Evolutionary conservation across 1,140 invertebrate genomes (phyloP).

Genomic region (Sarcophaga bullata): DNA sequence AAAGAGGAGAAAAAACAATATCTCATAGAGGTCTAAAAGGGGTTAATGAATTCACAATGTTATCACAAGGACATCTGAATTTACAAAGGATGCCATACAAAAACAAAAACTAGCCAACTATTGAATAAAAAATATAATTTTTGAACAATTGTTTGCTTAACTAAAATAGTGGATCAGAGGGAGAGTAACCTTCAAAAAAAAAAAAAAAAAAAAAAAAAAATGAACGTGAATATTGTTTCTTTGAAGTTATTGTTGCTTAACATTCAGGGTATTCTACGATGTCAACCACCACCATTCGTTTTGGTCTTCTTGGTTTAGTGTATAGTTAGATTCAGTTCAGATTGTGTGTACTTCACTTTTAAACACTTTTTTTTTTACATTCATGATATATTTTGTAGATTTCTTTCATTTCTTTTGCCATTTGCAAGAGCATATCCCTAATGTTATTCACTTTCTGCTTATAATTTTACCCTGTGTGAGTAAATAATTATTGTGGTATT

Average conservation of each 20-base stretch:
- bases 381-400: too few relatives aligned
- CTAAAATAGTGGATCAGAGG: background rate
- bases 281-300: too few relatives aligned
- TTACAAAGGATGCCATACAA: background rate
- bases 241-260: background rate
- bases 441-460: background rate
- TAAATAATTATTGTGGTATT: slow-evolving; percentile 13
- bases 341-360: too few relatives aligned
- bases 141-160: background rate
- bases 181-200: background rate
- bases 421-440: too few relatives aligned
- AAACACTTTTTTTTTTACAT: too few relatives aligned
- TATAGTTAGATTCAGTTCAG: too few relatives aligned
- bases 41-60: background rate
- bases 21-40: background rate
- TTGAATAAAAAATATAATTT: slow-evolving; percentile 1
- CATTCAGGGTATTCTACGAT: background rate
- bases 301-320: too few relatives aligned
- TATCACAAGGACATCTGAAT: background rate
- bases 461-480: background rate
- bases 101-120: background rate
- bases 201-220: background rate
- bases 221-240: slow-evolving; percentile 3
- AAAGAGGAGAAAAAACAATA: too few relatives aligned
- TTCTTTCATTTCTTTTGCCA: too few relatives aligned